Percentiles rank a stretch among this genome's conserved stretches.
These are phyloP conservation scores for Pyxicephalus adspersus DNA, from an alignment of 2,113 vertebrate genomes.

Conservation along the genomic window DNA sequence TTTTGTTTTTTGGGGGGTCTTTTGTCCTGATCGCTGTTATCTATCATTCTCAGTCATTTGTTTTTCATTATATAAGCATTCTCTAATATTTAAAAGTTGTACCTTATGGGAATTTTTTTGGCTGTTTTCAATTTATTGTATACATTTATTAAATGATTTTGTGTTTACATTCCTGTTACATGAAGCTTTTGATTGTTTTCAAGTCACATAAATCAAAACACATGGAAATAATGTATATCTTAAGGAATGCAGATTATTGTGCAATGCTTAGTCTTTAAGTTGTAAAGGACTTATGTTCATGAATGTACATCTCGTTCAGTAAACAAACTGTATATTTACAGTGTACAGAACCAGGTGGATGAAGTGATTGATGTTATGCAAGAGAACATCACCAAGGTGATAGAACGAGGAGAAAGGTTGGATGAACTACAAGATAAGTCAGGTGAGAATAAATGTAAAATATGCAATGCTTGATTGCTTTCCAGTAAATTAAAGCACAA, in stretches of 20 bases:
- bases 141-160: no score
- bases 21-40: no score
- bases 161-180: no score
- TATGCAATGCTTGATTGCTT: no score
- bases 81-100: no score
- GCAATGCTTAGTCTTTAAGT: background rate
- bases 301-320: background rate
- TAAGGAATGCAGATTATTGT: background rate
- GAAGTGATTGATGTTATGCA: constrained; percentile 99
- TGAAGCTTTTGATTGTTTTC: no score
- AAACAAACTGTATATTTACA: constrained; percentile 61
- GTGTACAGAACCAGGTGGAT: constrained; percentile 97
- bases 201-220: background rate
- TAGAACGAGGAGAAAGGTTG: constrained; percentile 93
- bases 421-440: constrained; percentile 98
- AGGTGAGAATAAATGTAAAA: constrained; percentile 70
- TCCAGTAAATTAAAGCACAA: background rate
- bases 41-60: no score
- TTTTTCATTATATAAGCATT: no score
- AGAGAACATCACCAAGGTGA: constrained; percentile 99
- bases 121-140: no score
- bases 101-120: no score
- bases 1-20: no score
- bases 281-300: background rate
- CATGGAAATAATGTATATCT: background rate